phyloP scores from a whole-genome alignment of 1,140 invertebrate genomes.

The Cyclina sinensis region DNA sequence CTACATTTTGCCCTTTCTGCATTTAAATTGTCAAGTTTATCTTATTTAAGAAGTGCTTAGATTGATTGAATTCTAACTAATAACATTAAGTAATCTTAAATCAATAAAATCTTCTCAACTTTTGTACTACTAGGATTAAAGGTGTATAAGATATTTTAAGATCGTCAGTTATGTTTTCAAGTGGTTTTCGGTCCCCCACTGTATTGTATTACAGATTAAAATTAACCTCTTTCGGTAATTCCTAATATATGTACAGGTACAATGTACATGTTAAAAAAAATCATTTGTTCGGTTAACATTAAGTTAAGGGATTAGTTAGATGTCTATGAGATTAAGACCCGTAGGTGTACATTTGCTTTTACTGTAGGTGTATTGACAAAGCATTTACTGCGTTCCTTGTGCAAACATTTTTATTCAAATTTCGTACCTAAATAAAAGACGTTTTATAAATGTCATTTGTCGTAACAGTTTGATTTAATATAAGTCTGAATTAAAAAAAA shows the following conservation, averaged over 20 bases:
- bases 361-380: too few species aligned
- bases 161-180: neutral
- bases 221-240: neutral
- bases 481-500: too few species aligned
- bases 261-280: too few species aligned
- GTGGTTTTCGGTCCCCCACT: neutral
- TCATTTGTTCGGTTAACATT: neutral
- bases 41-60: neutral
- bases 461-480: too few species aligned
- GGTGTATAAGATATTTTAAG: neutral
- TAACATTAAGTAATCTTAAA: neutral
- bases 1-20: too few species aligned
- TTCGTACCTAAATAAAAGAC: too few species aligned
- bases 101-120: neutral
- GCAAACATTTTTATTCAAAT: too few species aligned
- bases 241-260: neutral
- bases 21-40: neutral
- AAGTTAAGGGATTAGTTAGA: too few species aligned
- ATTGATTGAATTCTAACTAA: neutral
- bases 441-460: too few species aligned
- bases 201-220: constrained; percentile 17
- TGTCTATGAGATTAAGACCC: too few species aligned
- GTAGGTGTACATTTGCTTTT: too few species aligned
- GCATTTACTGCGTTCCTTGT: too few species aligned
- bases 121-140: constrained; percentile 8